These are phyloP conservation scores for Mohoua ochrocephala DNA, from an alignment of 2,113 vertebrate genomes.

Conservation along the genomic window DNA sequence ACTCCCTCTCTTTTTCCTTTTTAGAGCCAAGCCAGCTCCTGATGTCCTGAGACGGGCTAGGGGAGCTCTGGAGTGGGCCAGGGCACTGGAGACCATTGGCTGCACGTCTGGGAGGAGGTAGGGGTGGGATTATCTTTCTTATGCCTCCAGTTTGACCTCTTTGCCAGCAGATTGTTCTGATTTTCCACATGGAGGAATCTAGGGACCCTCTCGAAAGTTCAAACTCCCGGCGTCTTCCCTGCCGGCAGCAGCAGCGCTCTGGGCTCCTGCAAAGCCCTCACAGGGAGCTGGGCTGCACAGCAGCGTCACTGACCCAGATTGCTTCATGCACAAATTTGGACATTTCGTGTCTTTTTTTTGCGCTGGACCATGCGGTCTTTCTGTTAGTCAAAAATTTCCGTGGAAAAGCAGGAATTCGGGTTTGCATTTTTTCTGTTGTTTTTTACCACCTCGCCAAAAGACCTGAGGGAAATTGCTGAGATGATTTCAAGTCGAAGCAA, in stretches of 20 bases:
- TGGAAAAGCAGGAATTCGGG: background rate
- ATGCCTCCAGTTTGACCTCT: constrained; percentile 58
- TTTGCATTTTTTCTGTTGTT: background rate
- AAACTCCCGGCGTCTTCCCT: background rate
- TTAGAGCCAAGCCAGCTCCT: background rate
- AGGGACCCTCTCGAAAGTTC: constrained; percentile 59
- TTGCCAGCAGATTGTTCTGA: constrained; percentile 65
- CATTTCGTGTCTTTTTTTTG: background rate
- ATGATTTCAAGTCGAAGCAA: background rate
- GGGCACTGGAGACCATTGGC: background rate
- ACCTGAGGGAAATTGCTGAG: constrained; percentile 3
- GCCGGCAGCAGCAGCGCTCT: background rate
- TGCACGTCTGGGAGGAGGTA: background rate
- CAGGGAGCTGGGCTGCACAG: background rate
- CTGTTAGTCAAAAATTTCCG: background rate
- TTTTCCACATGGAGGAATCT: constrained; percentile 59
- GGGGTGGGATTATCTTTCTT: constrained; percentile 43
- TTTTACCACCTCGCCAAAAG: background rate
- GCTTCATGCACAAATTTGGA: background rate
- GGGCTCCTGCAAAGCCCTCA: background rate
- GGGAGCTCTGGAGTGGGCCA: background rate
- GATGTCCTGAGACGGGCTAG: background rate
- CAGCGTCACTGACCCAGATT: background rate
- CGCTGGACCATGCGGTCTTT: background rate
- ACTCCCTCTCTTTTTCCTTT: background rate